Evolutionary conservation across 2,113 vertebrate species (phyloP), one percentile per base, ranked within the genome.

Genomic region (Rattus rattus): DNA sequence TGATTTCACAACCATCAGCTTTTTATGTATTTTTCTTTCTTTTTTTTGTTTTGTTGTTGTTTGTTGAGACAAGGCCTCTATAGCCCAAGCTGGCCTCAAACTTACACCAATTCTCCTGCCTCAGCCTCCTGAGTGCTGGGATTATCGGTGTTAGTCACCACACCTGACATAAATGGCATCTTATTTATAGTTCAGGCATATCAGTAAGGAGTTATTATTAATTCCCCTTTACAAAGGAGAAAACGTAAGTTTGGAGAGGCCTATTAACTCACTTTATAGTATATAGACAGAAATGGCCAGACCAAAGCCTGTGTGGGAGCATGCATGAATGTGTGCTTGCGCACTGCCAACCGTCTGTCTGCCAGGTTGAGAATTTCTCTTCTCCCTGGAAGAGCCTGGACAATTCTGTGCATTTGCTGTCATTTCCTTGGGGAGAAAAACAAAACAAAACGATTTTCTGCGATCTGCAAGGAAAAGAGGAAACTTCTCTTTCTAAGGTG

Each of bases 391-490:
- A 39, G 4, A 17, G 28, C 8, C 86, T 76, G 12, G 43, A 6
- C 7, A 22, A 12, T 7, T 69, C 1, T 59, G 11, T 88, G 2
- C 83, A 65, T 84, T 88, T 11, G 81, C 33, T 67, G 43, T 26
- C 24, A 77, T 70, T 84, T 4, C 80, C 96, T 54, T 43, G 86
- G 94, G 11, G 67, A 91, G 16, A 94, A 97, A 85, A 89, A 67
- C 1, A 54, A 54, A 33, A 30, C 63, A 63, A 63, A 6, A 26
- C 52, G 11, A 54, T 88, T 63, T 89, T 91, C 61, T 11, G 26
- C 19, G 63, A 36, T 76, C 83, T 39, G 80, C 7, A 75, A 77
- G 72, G 79, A 77, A 95, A 77, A 17, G 69, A 73, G 80, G 75
- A 79, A 95, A 88, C n/a, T 90, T 19, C 9, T 70, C 65, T 91